Evolutionary conservation across 2,113 vertebrate species (phyloP).

Genomic region (Gymnobelideus leadbeateri): DNA sequence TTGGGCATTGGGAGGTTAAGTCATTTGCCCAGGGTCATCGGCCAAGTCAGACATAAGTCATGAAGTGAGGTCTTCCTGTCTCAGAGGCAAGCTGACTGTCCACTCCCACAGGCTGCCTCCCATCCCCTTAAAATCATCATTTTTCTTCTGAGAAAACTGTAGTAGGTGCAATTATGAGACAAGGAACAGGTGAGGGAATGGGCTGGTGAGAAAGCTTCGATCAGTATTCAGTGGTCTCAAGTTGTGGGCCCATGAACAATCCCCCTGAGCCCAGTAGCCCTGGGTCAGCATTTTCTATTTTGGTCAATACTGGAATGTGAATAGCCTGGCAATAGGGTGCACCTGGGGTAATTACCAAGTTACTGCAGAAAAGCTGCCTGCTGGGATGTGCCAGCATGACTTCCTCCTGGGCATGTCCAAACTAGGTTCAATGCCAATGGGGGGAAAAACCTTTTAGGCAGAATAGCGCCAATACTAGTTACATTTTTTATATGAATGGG

Average conservation of each 20-base stretch:
- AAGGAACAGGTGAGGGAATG: not conserved
- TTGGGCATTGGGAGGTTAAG: not conserved
- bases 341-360: not conserved
- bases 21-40: not conserved
- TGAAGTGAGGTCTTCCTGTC: not conserved
- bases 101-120: not conserved
- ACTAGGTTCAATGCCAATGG: not conserved
- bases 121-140: not conserved
- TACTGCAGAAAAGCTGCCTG: accelerated
- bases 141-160: not conserved
- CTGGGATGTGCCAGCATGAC: not conserved
- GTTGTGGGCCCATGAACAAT: not conserved
- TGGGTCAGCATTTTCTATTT: not conserved
- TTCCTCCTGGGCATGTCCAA: not conserved
- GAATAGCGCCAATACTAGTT: not conserved
- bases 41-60: not conserved
- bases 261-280: not conserved
- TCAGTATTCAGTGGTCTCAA: not conserved
- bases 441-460: not conserved
- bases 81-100: not conserved
- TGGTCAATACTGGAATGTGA: not conserved
- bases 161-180: not conserved
- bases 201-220: too few species aligned
- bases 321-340: not conserved
- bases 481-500: not conserved